These are phyloP conservation scores for Schizaphis graminum DNA, from an alignment of 2,888 invertebrate genomes.

Conservation along the genomic window DNA sequence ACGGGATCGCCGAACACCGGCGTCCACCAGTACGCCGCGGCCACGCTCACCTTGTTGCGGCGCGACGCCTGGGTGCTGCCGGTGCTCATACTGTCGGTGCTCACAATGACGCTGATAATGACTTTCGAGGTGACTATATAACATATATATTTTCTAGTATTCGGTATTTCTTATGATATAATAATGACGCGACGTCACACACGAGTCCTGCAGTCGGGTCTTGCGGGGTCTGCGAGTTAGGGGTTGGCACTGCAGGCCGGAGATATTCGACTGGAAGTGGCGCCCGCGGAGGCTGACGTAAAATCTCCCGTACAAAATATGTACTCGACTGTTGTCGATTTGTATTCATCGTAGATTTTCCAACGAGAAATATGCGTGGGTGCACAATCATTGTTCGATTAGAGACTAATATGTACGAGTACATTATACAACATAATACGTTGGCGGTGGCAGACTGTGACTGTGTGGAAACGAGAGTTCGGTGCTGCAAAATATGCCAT, in stretches of 20 bases:
- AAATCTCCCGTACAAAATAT: neutral
- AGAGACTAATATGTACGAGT: no score
- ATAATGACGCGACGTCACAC: neutral
- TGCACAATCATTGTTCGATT: no score
- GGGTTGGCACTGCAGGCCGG: neutral
- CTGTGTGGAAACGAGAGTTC: neutral
- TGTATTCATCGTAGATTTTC: neutral
- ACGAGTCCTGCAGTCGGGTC: neutral
- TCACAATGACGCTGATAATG: conserved; percentile 87
- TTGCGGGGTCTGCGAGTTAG: neutral
- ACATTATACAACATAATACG: no score
- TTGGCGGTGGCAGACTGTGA: neutral
- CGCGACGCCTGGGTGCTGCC: conserved; percentile 93
- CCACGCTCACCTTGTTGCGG: conserved; percentile 71
- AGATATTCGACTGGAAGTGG: neutral
- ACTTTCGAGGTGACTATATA: conserved; percentile 80
- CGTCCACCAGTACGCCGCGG: conserved; percentile 71
- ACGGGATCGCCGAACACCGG: conserved; percentile 73
- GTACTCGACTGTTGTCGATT: neutral
- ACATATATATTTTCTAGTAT: neutral
- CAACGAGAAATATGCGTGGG: neutral
- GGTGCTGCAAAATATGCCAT: neutral
- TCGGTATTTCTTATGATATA: neutral
- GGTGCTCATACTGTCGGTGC: conserved; percentile 84
- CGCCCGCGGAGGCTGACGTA: neutral